These are phyloP conservation scores for Ashinkailepas kermadecensis DNA, from an alignment of 2,888 invertebrate species.

Conservation along the genomic window DNA sequence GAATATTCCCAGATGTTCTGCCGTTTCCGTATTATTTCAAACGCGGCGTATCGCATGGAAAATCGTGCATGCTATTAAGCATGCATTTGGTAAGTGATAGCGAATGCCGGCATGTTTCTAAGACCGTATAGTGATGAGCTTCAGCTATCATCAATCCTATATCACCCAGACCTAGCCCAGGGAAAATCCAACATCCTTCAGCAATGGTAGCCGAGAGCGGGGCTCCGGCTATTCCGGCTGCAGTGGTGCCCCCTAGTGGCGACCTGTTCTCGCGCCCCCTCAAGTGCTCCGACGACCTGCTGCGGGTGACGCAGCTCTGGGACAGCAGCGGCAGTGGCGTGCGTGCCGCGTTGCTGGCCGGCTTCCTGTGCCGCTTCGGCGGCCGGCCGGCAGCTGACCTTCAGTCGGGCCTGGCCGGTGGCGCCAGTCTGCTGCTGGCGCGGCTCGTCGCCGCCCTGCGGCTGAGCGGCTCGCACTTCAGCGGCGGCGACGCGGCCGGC, in stretches of 20 bases:
- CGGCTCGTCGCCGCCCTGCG: not conserved
- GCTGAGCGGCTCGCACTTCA: not conserved
- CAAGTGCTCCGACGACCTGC: not conserved
- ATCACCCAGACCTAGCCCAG: no score
- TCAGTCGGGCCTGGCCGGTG: not conserved
- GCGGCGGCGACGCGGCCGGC: not conserved
- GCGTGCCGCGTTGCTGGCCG: slow-evolving; percentile 1
- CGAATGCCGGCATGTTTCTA: no score
- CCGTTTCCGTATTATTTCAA: no score
- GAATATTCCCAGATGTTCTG: no score
- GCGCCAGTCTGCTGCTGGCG: not conserved
- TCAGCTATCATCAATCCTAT: no score
- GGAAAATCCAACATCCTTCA: no score
- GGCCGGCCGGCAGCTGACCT: not conserved
- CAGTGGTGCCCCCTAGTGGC: not conserved
- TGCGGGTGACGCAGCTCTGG: not conserved
- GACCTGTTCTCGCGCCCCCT: not conserved
- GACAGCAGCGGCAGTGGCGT: not conserved
- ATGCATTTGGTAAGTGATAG: no score
- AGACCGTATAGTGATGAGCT: no score
- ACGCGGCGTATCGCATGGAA: no score
- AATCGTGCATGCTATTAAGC: no score
- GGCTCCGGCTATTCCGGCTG: no score
- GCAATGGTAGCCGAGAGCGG: no score
- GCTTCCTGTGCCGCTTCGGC: slow-evolving; percentile 2